Conservation (phyloP, 2,888 invertebrate species). For the Flexamia atlantica region DNA sequence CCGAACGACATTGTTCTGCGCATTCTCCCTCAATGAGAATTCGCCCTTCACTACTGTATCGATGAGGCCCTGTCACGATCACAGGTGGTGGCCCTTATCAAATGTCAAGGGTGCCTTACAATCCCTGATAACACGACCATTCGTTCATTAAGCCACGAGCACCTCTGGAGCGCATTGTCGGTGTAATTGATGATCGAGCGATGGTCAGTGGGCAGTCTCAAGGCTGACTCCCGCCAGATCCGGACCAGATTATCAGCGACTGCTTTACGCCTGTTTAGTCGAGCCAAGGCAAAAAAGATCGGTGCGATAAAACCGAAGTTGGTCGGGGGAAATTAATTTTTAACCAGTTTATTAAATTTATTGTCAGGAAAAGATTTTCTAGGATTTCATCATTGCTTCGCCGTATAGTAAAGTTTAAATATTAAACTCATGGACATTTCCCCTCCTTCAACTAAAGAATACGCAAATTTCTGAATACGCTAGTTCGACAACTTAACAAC, state of each 20-base stretch:
- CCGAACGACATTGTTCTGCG: neutral
- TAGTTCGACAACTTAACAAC: no score
- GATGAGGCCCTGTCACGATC: constrained; percentile 22
- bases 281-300: no score
- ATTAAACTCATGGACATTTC: no score
- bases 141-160: constrained; percentile 12
- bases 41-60: constrained; percentile 20
- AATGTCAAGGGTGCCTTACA: neutral
- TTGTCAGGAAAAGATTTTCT: no score
- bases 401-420: no score
- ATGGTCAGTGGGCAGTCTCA: neutral
- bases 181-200: constrained; percentile 23
- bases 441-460: no score
- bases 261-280: no score
- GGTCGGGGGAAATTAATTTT: no score
- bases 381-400: no score
- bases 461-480: no score
- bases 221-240: neutral
- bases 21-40: neutral
- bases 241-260: neutral
- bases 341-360: no score
- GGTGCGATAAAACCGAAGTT: no score
- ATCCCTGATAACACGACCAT: constrained; percentile 32
- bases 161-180: neutral
- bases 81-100: constrained; percentile 29